Conservation (phyloP, 1,140 invertebrate genomes). For the Temnothorax nylanderi region DNA sequence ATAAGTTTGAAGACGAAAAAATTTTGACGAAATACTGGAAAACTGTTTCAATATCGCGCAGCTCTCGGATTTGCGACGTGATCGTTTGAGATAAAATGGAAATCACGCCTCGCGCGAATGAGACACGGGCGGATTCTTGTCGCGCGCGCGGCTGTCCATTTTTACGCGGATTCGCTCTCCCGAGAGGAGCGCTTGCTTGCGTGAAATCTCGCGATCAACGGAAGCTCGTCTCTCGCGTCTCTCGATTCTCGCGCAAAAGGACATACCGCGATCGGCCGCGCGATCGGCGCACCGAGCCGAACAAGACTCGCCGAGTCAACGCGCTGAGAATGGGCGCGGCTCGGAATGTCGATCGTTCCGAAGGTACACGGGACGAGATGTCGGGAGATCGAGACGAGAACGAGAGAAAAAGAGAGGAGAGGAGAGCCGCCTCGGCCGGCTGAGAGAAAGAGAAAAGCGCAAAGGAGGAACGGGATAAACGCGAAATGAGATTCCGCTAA, state of each 20-base stretch:
- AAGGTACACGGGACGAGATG: conserved; percentile 37
- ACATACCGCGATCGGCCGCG: conserved; percentile 36
- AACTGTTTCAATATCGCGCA: not conserved
- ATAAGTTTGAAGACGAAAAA: not conserved
- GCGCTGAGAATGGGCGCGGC: conserved; percentile 82
- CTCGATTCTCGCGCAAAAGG: conserved; percentile 44
- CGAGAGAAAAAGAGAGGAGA: not conserved
- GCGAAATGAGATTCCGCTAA: conserved; percentile 54
- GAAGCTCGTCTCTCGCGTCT: not conserved
- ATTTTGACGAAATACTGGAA: not conserved
- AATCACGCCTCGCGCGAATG: too few relatives aligned
- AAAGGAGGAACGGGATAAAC: conserved; percentile 10
- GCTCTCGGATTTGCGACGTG: too few relatives aligned
- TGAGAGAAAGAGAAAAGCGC: conserved; percentile 33
- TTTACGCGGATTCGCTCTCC: not conserved
- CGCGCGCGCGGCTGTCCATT: not conserved
- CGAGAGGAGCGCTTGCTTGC: not conserved
- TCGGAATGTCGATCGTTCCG: conserved; percentile 82
- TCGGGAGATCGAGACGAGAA: conserved; percentile 41
- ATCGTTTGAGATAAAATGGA: not conserved
- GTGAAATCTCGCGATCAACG: not conserved
- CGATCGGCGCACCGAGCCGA: conserved; percentile 56
- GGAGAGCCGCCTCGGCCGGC: not conserved
- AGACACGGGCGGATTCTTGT: not conserved
- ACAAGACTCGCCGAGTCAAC: conserved; percentile 80